Evolutionary conservation across 2,888 invertebrate genomes (phyloP), one percentile per base, ranked within the genome.

Genomic region (Frankliniella fusca): DNA sequence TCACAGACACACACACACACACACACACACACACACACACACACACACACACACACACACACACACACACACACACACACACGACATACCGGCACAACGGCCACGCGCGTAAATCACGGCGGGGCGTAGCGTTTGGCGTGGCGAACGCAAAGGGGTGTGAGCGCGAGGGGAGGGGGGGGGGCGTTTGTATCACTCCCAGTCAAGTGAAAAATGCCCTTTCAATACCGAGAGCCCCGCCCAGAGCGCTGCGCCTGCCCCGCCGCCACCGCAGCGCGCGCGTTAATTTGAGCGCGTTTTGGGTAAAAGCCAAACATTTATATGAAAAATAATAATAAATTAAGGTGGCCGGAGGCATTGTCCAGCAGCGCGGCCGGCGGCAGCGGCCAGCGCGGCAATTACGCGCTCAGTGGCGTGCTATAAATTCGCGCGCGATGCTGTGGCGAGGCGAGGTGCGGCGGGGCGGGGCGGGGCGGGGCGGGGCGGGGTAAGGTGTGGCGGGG

Each of bases 321-420:
- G 70, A 76, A 76, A 76, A 76, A 76, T 76, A 76, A 76, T 76
- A 76, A 76, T 76, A 76, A 76, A 76, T 76, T 76, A 76, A 76
- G 27, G 70, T 15, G 38, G 38, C 20, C 61, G 61, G 7, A 8
- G 61, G 61, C 61, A 61, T 61, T 61, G 61, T 61, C 61, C 61
- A 23, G 70, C 70, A 12, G 70, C 65, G 65, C 20, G 65, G 65
- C 65, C 65, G n/a, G n/a, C n/a, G n/a, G n/a, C n/a, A n/a, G 38
- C 38, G 38, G 38, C 38, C 54, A 12, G 54, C 54, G 15, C 7
- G 61, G 61, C 61, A 76, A 76, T 76, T 76, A 76, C 70, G 27
- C 70, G 70, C 23, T 7, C n/a, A n/a, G 70, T 11, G 70, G n/a
- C 70, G 23, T 3, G 70, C 23, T 23, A 76, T 76, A 76, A 76